phyloP scores from a whole-genome alignment of 1,140 invertebrate species.

The Drosophila simulans region DNA sequence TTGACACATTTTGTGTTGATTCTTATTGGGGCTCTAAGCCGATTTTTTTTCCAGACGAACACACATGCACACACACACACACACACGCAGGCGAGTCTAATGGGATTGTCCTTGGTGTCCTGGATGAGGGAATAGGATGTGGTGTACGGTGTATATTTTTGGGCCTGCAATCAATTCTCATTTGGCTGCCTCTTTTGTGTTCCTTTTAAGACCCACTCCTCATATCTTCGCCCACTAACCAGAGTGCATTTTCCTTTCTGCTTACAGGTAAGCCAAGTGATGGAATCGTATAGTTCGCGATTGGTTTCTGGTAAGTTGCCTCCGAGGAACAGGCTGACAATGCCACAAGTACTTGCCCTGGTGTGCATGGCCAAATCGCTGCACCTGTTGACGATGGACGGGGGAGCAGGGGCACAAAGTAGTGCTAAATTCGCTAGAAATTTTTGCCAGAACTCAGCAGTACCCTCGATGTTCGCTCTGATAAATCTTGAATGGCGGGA shows the following conservation, averaged over 20 bases:
- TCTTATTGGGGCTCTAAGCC: constrained; percentile 69
- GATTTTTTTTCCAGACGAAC: constrained; percentile 58
- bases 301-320: constrained; percentile 43
- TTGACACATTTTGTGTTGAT: constrained; percentile 72
- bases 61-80: neutral
- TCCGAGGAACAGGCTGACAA: constrained; percentile 32
- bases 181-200: constrained; percentile 63
- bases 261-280: constrained; percentile 60
- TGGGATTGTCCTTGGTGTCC: constrained; percentile 30
- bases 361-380: constrained; percentile 42
- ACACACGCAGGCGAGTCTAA: constrained; percentile 18
- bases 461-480: constrained; percentile 49
- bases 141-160: constrained; percentile 20
- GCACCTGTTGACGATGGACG: constrained; percentile 26
- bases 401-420: neutral
- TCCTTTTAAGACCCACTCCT: neutral
- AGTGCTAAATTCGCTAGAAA: constrained; percentile 28
- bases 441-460: constrained; percentile 24
- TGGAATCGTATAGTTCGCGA: constrained; percentile 16
- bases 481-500: constrained; percentile 45
- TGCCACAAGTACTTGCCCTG: constrained; percentile 6
- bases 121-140: neutral
- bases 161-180: constrained; percentile 71
- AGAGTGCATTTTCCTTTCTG: constrained; percentile 22
- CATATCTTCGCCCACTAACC: constrained; percentile 19